Evolutionary conservation across 2,888 invertebrate species (phyloP).

Genomic region (Lapara coniferarum): DNA sequence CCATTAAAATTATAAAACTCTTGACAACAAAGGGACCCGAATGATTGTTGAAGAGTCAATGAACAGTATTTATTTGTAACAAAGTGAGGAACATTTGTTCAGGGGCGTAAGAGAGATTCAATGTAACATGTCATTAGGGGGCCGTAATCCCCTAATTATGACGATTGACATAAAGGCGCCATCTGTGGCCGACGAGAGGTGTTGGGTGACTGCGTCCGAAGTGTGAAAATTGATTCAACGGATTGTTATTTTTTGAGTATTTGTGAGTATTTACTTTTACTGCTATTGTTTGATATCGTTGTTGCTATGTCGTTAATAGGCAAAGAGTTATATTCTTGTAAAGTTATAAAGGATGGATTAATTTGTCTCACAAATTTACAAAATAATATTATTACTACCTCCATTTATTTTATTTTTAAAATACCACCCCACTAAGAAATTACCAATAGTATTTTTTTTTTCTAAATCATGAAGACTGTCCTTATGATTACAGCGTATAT

Average conservation of each 20-base stretch:
- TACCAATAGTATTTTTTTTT: no score
- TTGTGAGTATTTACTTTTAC: conserved; percentile 23
- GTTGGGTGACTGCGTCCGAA: conserved; percentile 69
- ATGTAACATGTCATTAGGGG: conserved; percentile 81
- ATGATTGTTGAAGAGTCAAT: conserved; percentile 35
- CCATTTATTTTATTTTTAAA: no score
- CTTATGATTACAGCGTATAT: no score
- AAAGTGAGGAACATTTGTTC: conserved; percentile 71
- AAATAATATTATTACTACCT: no score
- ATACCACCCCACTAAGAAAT: no score
- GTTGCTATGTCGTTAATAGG: not conserved
- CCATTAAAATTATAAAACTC: conserved; percentile 11
- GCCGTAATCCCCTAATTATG: conserved; percentile 82
- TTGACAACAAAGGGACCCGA: not conserved
- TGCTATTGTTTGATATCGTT: not conserved
- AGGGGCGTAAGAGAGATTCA: conserved; percentile 77
- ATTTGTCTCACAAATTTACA: no score
- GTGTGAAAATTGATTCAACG: conserved; percentile 52
- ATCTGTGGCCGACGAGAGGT: conserved; percentile 78
- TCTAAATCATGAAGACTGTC: no score
- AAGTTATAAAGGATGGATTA: no score
- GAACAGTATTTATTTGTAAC: conserved; percentile 67
- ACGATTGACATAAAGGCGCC: conserved; percentile 82
- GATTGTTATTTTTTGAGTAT: conserved; percentile 32
- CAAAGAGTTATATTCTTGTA: not conserved